Percentiles rank a stretch among this genome's conserved stretches.
Evolutionary conservation across 2,113 vertebrate genomes (phyloP).

Genomic region (Corvus moneduloides): DNA sequence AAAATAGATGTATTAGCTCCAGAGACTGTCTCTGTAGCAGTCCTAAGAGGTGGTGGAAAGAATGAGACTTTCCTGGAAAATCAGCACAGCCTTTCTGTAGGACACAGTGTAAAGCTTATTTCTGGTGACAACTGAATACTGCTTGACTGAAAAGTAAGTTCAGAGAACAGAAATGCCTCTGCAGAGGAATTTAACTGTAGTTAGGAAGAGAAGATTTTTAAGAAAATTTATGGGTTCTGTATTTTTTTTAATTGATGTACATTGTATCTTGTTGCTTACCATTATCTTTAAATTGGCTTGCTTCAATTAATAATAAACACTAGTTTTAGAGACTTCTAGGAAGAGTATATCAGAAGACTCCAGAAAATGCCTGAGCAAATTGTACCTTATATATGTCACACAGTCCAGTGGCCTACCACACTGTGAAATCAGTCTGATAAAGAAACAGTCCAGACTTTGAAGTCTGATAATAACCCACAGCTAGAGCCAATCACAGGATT

Average conservation of each 20-base stretch:
- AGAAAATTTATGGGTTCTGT: not conserved
- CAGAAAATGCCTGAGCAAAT: not conserved
- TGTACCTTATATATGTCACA: not conserved
- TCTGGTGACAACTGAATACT: not conserved
- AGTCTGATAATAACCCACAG: not conserved
- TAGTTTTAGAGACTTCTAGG: not conserved
- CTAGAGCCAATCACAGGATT: not conserved
- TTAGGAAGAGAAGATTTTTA: not conserved
- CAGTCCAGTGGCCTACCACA: not conserved
- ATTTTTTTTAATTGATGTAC: rapidly evolving
- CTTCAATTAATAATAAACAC: not conserved
- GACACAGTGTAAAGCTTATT: not conserved
- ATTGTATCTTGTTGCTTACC: not conserved
- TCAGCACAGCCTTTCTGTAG: not conserved
- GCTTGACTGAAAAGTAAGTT: not conserved
- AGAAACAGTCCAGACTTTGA: not conserved
- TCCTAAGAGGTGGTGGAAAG: not conserved
- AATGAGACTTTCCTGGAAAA: not conserved
- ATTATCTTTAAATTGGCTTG: not conserved
- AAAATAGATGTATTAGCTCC: not conserved
- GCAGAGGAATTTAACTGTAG: not conserved
- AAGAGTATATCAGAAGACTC: not conserved
- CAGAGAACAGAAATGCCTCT: not conserved
- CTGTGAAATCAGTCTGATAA: not conserved
- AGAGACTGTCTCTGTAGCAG: not conserved